Conservation (phyloP, 2,797 vertebrate species). For the Tauraco hartlaubi region DNA sequence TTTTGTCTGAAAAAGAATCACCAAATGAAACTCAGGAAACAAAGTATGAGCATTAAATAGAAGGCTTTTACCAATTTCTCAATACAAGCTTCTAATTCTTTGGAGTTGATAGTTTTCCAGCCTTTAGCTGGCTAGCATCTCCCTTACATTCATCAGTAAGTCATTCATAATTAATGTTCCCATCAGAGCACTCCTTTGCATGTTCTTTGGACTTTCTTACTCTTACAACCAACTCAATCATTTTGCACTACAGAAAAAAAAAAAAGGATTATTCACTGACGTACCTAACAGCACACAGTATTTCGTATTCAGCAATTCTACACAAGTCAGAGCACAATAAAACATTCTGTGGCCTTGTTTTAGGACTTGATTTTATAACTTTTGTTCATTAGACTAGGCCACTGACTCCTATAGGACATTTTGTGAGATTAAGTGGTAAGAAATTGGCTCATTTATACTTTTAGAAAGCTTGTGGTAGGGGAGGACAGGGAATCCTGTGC, state of each 20-base stretch:
- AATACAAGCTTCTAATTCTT: background rate
- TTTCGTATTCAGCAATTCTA: background rate
- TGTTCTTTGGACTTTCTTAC: background rate
- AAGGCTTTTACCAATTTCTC: background rate
- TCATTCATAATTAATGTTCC: background rate
- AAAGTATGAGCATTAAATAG: background rate
- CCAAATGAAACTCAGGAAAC: background rate
- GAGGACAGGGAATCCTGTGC: constrained; percentile 19
- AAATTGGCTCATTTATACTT: background rate
- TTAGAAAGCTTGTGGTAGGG: background rate
- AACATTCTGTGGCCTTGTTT: background rate
- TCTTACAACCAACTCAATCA: background rate
- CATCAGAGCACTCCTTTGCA: background rate
- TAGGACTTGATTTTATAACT: background rate
- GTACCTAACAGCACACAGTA: background rate
- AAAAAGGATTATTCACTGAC: background rate
- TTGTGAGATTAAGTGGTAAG: background rate
- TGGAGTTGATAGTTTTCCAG: background rate
- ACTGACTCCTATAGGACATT: background rate
- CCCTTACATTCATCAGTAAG: background rate
- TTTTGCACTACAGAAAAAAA: background rate
- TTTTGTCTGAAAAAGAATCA: background rate
- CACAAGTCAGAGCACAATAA: background rate
- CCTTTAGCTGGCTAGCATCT: background rate
- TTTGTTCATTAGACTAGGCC: background rate